A percentile compares a stretch with the other conserved stretches of the same genome.
Conservation (phyloP, 2,888 invertebrate species). For the Barypeithes pellucidus region DNA sequence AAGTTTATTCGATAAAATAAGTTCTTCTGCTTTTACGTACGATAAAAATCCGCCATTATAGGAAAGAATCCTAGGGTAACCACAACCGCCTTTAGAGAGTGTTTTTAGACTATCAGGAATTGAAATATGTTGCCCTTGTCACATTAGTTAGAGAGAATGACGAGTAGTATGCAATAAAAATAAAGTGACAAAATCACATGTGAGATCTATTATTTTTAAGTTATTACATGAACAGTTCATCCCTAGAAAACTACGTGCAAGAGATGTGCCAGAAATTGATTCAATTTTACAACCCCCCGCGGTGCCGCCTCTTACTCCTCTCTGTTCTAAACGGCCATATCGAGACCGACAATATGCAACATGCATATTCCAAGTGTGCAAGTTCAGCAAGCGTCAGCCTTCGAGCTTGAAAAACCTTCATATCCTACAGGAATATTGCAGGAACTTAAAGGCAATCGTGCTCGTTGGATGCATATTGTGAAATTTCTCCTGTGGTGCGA, state of each 20-base stretch:
- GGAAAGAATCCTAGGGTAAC: no score
- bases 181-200: no score
- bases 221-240: no score
- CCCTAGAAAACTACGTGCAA: neutral
- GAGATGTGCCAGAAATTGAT: neutral
- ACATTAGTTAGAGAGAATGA: no score
- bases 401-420: constrained; percentile 41
- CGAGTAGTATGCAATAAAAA: no score
- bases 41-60: no score
- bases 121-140: no score
- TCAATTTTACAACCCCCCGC: constrained; percentile 17
- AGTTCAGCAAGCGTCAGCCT: constrained; percentile 38
- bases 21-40: no score
- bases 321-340: constrained; percentile 40
- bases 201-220: no score
- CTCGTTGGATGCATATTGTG: constrained; percentile 41
- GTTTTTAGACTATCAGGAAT: no score
- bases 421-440: constrained; percentile 34
- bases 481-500: constrained; percentile 10
- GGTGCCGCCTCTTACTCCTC: constrained; percentile 36
- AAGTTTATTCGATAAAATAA: no score
- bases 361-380: constrained; percentile 40
- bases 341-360: constrained; percentile 46
- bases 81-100: no score
- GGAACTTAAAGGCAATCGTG: constrained; percentile 39